Percentiles rank a stretch among this genome's conserved stretches.
These are phyloP conservation scores for Leuciscus idus DNA, from an alignment of 2,113 vertebrate species.

Conservation along the genomic window DNA sequence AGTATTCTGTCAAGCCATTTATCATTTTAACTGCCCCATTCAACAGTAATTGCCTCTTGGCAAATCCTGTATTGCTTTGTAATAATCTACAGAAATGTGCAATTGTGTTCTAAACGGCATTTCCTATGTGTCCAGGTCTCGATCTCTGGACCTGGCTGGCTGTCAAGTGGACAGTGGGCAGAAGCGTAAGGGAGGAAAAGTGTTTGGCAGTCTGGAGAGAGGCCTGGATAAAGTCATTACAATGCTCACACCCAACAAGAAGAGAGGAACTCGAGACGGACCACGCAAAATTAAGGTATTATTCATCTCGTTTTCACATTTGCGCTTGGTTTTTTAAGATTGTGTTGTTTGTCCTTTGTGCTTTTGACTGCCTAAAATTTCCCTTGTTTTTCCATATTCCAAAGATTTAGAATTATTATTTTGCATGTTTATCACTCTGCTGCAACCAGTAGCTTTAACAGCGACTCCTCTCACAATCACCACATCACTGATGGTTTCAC, in stretches of 20 bases:
- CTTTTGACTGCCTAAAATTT: background rate
- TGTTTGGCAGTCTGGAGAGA: slow-evolving; percentile 92
- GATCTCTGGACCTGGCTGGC: slow-evolving; percentile 82
- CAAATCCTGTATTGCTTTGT: background rate
- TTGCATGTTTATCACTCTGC: background rate
- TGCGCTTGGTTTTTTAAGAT: background rate
- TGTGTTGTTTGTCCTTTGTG: background rate
- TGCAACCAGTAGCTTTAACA: background rate
- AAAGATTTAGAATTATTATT: background rate
- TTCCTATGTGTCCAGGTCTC: slow-evolving; percentile 75
- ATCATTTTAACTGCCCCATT: background rate
- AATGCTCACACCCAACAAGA: slow-evolving; percentile 91
- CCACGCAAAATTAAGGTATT: slow-evolving; percentile 88
- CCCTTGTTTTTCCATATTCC: background rate
- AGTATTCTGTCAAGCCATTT: background rate
- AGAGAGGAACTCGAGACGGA: slow-evolving; percentile 74
- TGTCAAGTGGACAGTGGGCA: slow-evolving; percentile 79
- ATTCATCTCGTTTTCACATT: background rate
- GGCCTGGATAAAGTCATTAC: slow-evolving; percentile 94
- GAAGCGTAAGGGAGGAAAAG: slow-evolving; percentile 84
- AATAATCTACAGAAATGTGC: background rate
- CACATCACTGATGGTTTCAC: background rate
- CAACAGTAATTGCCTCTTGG: background rate
- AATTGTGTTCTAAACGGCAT: background rate
- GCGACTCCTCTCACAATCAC: background rate